phyloP scores from a whole-genome alignment of 2,113 vertebrate genomes.

The Mellivora capensis region DNA sequence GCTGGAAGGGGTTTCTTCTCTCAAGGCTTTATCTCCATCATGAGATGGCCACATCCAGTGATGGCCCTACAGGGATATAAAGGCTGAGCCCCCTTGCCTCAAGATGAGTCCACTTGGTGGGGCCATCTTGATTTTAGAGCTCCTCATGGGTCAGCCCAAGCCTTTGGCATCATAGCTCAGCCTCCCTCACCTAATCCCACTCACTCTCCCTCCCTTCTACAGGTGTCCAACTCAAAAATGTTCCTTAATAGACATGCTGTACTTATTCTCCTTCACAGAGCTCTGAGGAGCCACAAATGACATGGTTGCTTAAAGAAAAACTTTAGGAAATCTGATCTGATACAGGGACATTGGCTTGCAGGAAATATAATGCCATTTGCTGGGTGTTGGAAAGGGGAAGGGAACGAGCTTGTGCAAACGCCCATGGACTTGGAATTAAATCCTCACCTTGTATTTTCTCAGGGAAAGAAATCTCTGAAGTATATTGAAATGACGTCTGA shows the following conservation, averaged over 20 bases:
- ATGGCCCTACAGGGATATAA: neutral
- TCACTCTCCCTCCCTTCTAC: neutral
- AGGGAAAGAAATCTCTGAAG: neutral
- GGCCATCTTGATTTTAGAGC: neutral
- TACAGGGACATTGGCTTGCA: neutral
- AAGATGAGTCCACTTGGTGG: neutral
- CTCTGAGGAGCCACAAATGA: neutral
- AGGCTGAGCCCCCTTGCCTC: neutral
- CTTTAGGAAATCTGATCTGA: neutral
- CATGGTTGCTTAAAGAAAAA: neutral
- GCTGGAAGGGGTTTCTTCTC: neutral
- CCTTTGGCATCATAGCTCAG: too few species aligned
- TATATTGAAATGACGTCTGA: neutral
- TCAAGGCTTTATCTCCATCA: too few species aligned
- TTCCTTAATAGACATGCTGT: neutral
- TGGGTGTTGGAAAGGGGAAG: neutral
- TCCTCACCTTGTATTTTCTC: neutral
- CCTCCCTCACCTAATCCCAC: neutral
- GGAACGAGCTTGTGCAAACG: neutral
- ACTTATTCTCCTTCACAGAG: neutral
- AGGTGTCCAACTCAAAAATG: neutral
- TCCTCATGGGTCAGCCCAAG: too few species aligned
- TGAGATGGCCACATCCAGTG: rapidly evolving
- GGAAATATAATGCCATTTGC: neutral
- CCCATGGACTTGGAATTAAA: neutral